Conservation (phyloP, 1,140 invertebrate genomes). For the Scaptodrosophila lebanonensis region DNA sequence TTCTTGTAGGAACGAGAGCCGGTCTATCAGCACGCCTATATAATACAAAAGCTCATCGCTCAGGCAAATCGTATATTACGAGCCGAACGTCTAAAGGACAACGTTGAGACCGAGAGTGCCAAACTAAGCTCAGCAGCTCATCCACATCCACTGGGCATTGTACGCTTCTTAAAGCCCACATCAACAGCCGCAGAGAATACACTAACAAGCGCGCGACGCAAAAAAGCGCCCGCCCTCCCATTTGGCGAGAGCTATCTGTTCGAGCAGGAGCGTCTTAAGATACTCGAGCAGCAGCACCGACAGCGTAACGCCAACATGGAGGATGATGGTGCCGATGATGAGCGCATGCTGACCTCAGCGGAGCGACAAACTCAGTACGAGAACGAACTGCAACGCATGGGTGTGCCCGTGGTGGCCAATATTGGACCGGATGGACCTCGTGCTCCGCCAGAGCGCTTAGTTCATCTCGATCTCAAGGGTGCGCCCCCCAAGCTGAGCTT, state of each 20-base stretch:
- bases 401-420: constrained; percentile 63
- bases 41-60: constrained; percentile 73
- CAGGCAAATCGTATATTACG: constrained; percentile 69
- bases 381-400: constrained; percentile 72
- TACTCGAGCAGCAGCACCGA: constrained; percentile 69
- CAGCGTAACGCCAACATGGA: constrained; percentile 59
- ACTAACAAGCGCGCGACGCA: constrained; percentile 30
- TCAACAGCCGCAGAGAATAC: constrained; percentile 3
- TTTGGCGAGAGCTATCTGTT: constrained; percentile 61
- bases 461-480: constrained; percentile 95
- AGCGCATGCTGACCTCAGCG: constrained; percentile 63
- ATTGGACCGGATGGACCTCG: constrained; percentile 66
- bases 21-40: constrained; percentile 53
- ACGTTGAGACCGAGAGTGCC: constrained; percentile 13
- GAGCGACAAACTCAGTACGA: constrained; percentile 72
- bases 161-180: constrained; percentile 64
- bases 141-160: constrained; percentile 42
- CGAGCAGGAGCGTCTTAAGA: constrained; percentile 70
- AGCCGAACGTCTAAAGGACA: constrained; percentile 57
- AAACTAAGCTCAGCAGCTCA: constrained; percentile 13
- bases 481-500: constrained; percentile 85
- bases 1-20: constrained; percentile 10
- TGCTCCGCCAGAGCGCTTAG: constrained; percentile 78
- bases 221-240: constrained; percentile 46
- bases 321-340: constrained; percentile 63